These are phyloP conservation scores for Poecilia velifera DNA, from an alignment of 2,797 vertebrate genomes.

Conservation along the genomic window DNA sequence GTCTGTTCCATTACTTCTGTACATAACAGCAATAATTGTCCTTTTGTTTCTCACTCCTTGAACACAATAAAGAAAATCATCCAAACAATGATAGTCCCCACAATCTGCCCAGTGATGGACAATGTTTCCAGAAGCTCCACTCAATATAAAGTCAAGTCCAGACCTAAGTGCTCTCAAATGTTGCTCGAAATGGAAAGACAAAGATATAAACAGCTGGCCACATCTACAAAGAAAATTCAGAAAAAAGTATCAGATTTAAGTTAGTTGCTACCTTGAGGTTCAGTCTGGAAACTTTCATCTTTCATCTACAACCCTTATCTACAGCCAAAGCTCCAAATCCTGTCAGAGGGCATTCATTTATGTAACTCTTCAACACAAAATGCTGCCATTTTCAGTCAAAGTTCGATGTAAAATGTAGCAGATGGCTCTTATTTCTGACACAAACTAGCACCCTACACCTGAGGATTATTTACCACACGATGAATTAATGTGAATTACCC, in stretches of 20 bases:
- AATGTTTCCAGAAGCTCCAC: not conserved
- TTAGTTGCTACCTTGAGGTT: conserved; percentile 22
- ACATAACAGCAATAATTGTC: not conserved
- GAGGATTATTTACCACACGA: conserved; percentile 72
- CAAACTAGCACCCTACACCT: conserved; percentile 48
- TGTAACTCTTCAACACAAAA: conserved; percentile 45
- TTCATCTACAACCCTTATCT: conserved; percentile 25
- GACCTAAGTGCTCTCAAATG: conserved; percentile 4
- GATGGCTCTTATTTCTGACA: conserved; percentile 67
- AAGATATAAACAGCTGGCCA: conserved; percentile 27
- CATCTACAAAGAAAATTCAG: conserved; percentile 19
- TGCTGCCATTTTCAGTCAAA: conserved; percentile 57
- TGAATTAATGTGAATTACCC: conserved; percentile 67
- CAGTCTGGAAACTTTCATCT: conserved; percentile 31
- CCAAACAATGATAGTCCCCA: not conserved
- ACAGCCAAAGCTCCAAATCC: conserved; percentile 24
- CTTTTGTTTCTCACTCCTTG: not conserved
- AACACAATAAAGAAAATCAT: not conserved
- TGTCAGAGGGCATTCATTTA: conserved; percentile 6
- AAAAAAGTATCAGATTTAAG: conserved; percentile 16
- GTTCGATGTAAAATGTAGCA: conserved; percentile 55
- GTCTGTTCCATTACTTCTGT: not conserved
- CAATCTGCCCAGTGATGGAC: not conserved
- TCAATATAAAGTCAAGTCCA: not conserved
- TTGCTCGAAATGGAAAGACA: conserved; percentile 13